phyloP scores from a whole-genome alignment of 2,797 vertebrate genomes.

The Sebastes steindachneri region DNA sequence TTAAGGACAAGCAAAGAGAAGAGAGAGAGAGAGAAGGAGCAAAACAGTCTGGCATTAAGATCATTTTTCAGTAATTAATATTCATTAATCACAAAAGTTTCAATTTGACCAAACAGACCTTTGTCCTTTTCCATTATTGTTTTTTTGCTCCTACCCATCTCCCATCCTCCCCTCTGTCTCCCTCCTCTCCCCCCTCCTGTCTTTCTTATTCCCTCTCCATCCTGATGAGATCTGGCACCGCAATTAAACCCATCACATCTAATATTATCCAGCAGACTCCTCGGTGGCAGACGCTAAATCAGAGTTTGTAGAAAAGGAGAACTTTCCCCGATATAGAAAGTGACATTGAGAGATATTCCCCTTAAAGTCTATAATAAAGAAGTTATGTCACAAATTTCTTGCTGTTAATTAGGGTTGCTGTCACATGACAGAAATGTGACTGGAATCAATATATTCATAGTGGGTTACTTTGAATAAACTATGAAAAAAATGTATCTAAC shows the following conservation, averaged over 20 bases:
- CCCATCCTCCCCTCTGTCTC: conserved; percentile 24
- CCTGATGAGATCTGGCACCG: conserved; percentile 68
- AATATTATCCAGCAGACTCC: conserved; percentile 67
- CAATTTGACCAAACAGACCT: background rate
- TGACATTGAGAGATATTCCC: conserved; percentile 5
- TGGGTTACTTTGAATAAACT: no score
- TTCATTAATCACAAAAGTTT: background rate
- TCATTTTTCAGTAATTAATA: background rate
- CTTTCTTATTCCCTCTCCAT: conserved; percentile 52
- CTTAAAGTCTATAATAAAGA: background rate
- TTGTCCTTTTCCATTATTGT: background rate
- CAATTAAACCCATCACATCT: conserved; percentile 71
- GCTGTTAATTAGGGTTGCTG: no score
- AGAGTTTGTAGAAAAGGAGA: conserved; percentile 65
- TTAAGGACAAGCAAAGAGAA: background rate
- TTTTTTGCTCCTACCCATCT: background rate
- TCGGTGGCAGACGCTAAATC: conserved; percentile 64
- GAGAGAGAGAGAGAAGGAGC: background rate
- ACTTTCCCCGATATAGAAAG: conserved; percentile 46
- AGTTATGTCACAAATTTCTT: background rate
- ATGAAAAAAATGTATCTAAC: no score
- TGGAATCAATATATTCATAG: no score
- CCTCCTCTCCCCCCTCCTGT: background rate
- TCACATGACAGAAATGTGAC: no score
- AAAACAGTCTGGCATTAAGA: background rate